Base-by-base conservation (phyloP, 2,888 invertebrate species). In the Dolomedes plantarius region DNA sequence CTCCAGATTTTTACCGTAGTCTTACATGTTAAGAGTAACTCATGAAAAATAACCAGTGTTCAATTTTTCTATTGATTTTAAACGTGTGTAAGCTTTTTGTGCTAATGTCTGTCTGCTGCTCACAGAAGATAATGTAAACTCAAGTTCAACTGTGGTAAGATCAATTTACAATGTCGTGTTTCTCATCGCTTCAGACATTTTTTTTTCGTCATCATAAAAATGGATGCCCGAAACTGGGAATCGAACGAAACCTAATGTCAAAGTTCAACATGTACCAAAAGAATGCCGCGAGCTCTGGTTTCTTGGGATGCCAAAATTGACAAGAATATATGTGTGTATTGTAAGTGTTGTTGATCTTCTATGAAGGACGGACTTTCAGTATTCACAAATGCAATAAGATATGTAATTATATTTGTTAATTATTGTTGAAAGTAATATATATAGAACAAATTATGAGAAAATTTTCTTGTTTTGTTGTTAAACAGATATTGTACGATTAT, bases 311-410 rank as follows among this genome's bases (percentile, higher is more conserved):
- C 56, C 56, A 56, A 56, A 56, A 56, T 56, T 56, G 19, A 23
- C n/a, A 56, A 23, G 23, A 56, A 56, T 56, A 1, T 23, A 23
- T 23, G 11, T 56, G 23, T 56, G 56, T 56, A 56, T 56, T 56
- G 56, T 56, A 23, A 56, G 23, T 23, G 6, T 41, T 41, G 69
- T 69, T 69, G 41, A 28, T 41, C 69, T 19, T 68, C 23, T 23
- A 23, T 56, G 41, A 36, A 41, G 41, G 27, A 36, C 69, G 31
- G 72, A 72, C 72, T 72, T 79, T 79, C 79, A 75, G 36, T 69
- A 81, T 81, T 81, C 75, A 31, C 68, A 28, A 81, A 75, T 69
- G 74, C 81, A 81, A 81, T 81, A 75, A 81, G 27, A 75, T n/a
- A 56, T 75, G 39, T 75, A 46, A 81, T 81, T 69, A 75, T 75